These are phyloP conservation scores for Stomatorhinus ivindoensis DNA, from an alignment of 2,113 vertebrate genomes.

Conservation along the genomic window DNA sequence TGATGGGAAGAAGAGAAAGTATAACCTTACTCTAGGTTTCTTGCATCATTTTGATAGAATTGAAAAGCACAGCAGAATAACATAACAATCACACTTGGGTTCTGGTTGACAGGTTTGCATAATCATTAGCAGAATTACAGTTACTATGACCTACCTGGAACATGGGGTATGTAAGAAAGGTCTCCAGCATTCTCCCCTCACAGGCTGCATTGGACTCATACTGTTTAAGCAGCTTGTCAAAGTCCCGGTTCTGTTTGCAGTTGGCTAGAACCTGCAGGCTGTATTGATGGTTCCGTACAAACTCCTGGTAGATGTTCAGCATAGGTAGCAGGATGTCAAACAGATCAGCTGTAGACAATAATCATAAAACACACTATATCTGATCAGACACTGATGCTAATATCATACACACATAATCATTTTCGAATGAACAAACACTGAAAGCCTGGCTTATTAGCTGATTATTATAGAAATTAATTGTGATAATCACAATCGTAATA, in stretches of 20 bases:
- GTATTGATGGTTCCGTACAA: slow-evolving; percentile 97
- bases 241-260: slow-evolving; percentile 98
- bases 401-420: slow-evolving; percentile 22
- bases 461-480: neutral
- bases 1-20: neutral
- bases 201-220: slow-evolving; percentile 94
- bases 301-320: slow-evolving; percentile 99
- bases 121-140: neutral
- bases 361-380: slow-evolving; percentile 18
- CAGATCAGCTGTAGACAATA: slow-evolving; percentile 73
- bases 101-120: neutral
- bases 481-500: neutral
- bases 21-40: neutral
- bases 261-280: slow-evolving; percentile 96
- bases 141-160: slow-evolving; percentile 74
- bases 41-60: neutral
- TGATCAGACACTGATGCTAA: slow-evolving; percentile 20
- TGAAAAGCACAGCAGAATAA: neutral
- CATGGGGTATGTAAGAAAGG: slow-evolving; percentile 97
- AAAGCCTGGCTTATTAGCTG: slow-evolving; percentile 44
- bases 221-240: slow-evolving; percentile 97
- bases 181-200: slow-evolving; percentile 93
- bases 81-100: neutral
- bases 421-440: slow-evolving; percentile 24
- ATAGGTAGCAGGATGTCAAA: slow-evolving; percentile 98